Evolutionary conservation across 2,888 invertebrate species (phyloP), one percentile per base, ranked within the genome.

Genomic region (Gerris lacustris): DNA sequence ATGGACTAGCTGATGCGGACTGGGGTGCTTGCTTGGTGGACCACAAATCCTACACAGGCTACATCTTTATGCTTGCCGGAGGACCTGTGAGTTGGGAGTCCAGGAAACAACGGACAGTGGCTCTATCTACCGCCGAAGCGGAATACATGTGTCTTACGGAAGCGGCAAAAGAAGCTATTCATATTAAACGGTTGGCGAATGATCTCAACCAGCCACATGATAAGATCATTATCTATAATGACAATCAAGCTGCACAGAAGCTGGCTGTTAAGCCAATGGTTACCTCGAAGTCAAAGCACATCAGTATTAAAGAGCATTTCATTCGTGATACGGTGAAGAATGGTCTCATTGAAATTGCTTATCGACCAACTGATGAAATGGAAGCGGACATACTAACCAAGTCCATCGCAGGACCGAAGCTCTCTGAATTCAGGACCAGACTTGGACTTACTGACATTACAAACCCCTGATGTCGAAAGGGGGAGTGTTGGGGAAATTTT

Each of bases 51-150:
- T 62, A 62, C n/a, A 62, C 62, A 15, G 62, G 62, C 15, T 62
- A 15, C 5, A 31, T 31, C 31, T 62, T 62, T 62, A 62, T 15
- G n/a, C n/a, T 62, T 15, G 62, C 15, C 15, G n/a, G n/a, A 15
- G 62, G 62, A 62, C 15, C 62, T 15, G 62, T 62, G 11, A 15
- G 15, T 62, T 62, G 47, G 47, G 62, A 62, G 47, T 62, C 69
- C 44, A 68, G 18, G 47, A 68, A 68, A 47, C 63, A 68, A 68
- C 9, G 55, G 55, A 55, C 55, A 31, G 43, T 68, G 5, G 47
- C 69, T n/a, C 69, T 68, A 9, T 62, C 69, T 6, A 68, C 55
- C 7, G 63, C 69, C 17, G 69, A 43, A 67, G 67, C 44, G 18
- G 67, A 67, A 44, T 67, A 67, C 44, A 44, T 67, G 31, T 31